A percentile compares a stretch with the other conserved stretches of the same genome.
phyloP scores from a whole-genome alignment of 1,140 invertebrate genomes.

The Drepana arcuata region DNA sequence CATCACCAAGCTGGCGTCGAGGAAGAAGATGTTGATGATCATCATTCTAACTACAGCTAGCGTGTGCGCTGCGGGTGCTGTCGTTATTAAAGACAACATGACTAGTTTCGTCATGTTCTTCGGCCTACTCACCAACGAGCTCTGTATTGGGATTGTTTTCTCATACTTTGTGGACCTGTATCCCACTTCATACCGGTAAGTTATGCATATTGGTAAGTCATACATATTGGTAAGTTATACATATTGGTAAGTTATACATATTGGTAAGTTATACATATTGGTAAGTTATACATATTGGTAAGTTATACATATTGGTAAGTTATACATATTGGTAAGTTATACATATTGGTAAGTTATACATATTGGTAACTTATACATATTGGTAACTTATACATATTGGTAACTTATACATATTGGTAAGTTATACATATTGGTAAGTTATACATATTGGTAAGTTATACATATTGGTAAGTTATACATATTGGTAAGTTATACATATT shows the following conservation, averaged over 20 bases:
- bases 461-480: neutral
- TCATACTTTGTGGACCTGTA: slow-evolving; percentile 20
- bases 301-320: slow-evolving; percentile 11
- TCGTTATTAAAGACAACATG: slow-evolving; percentile 4
- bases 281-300: neutral
- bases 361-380: neutral
- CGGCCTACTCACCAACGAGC: slow-evolving; percentile 5
- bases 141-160: slow-evolving; percentile 16
- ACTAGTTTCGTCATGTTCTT: slow-evolving; percentile 17
- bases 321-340: neutral
- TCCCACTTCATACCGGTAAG: slow-evolving; percentile 19
- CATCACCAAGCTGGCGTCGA: slow-evolving; percentile 12
- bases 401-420: neutral
- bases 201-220: neutral
- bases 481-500: neutral
- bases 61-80: slow-evolving; percentile 3
- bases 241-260: neutral
- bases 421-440: slow-evolving; percentile 11
- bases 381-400: neutral
- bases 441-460: neutral
- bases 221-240: neutral
- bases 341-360: neutral
- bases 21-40: slow-evolving; percentile 12
- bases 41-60: slow-evolving; percentile 5
- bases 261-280: neutral